Percentiles rank a stretch among this genome's conserved stretches.
These are phyloP conservation scores for Crambe crambe DNA, from an alignment of 37 sponge, comb jelly and placozoan genomes.

Conservation along the genomic window DNA sequence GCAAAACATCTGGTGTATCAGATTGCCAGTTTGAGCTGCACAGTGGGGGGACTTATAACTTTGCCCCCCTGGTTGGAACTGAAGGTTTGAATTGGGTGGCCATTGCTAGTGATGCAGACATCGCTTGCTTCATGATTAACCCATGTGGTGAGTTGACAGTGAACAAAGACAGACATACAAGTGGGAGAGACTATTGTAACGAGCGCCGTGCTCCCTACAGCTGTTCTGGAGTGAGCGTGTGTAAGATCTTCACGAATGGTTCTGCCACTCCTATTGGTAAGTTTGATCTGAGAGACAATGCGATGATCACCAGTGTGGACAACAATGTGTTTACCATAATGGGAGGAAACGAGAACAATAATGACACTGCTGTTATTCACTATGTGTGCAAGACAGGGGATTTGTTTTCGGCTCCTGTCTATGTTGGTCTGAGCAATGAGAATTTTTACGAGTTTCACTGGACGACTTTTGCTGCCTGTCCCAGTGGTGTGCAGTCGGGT, in stretches of 20 bases:
- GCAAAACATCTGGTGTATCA: constrained; percentile 9
- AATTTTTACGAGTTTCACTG: constrained; percentile 62
- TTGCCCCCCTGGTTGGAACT: constrained; percentile 47
- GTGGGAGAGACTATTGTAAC: constrained; percentile 47
- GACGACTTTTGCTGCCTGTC: constrained; percentile 71
- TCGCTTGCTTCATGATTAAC: constrained; percentile 56
- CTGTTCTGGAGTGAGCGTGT: constrained; percentile 62
- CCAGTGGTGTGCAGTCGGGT: constrained; percentile 15
- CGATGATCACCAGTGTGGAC: constrained; percentile 2
- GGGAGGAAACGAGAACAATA: not conserved
- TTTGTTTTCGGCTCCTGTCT: constrained; percentile 38
- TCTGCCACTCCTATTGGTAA: constrained; percentile 31
- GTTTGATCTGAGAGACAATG: constrained; percentile 26
- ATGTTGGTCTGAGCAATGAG: constrained; percentile 8
- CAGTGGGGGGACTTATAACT: constrained; percentile 24
- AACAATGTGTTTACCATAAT: constrained; percentile 35
- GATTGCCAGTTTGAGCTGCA: constrained; percentile 37
- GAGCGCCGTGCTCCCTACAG: constrained; percentile 23
- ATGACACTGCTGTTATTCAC: constrained; percentile 26
- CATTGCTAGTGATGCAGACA: not conserved
- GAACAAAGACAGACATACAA: not conserved
- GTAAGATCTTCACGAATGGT: constrained; percentile 34
- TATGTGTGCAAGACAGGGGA: constrained; percentile 68
- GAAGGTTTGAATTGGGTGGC: constrained; percentile 51
- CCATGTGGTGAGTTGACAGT: constrained; percentile 65